phyloP scores from a whole-genome alignment of 2,888 invertebrate species.

The Anodontia alba region DNA sequence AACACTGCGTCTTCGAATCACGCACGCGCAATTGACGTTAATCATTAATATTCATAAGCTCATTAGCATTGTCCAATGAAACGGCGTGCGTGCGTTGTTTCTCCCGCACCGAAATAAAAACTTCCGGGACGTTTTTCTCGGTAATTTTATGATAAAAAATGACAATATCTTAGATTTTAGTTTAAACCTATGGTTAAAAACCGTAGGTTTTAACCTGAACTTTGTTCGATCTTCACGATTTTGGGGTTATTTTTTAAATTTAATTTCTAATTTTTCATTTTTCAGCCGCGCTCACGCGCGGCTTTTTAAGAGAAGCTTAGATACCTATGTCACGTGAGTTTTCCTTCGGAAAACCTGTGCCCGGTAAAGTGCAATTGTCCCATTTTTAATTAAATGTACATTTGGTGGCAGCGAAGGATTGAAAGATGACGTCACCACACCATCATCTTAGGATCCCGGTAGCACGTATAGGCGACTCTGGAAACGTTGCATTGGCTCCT shows the following conservation, averaged over 20 bases:
- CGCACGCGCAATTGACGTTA: background rate
- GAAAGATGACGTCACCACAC: too few species aligned
- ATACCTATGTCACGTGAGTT: background rate
- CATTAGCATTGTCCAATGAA: constrained; percentile 6
- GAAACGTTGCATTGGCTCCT: too few species aligned
- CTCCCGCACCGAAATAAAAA: background rate
- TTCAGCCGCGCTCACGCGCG: too few species aligned
- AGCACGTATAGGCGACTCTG: too few species aligned
- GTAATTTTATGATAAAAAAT: background rate
- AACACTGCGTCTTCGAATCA: background rate
- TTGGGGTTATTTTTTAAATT: background rate
- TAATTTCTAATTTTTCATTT: background rate
- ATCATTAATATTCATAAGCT: background rate
- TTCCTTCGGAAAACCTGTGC: too few species aligned
- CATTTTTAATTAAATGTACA: too few species aligned
- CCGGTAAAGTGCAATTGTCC: background rate
- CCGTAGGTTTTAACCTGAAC: background rate
- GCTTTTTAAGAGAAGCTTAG: too few species aligned
- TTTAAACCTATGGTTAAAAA: too few species aligned
- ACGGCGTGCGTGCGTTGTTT: background rate
- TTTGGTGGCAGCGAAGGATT: too few species aligned
- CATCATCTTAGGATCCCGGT: too few species aligned
- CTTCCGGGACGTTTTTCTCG: background rate
- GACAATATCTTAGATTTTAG: background rate
- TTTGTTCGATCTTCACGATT: background rate